A percentile compares a stretch with the other conserved stretches of the same genome.
These are phyloP conservation scores for Bruchidius siliquastri DNA, from an alignment of 2,888 invertebrate species.

Conservation along the genomic window DNA sequence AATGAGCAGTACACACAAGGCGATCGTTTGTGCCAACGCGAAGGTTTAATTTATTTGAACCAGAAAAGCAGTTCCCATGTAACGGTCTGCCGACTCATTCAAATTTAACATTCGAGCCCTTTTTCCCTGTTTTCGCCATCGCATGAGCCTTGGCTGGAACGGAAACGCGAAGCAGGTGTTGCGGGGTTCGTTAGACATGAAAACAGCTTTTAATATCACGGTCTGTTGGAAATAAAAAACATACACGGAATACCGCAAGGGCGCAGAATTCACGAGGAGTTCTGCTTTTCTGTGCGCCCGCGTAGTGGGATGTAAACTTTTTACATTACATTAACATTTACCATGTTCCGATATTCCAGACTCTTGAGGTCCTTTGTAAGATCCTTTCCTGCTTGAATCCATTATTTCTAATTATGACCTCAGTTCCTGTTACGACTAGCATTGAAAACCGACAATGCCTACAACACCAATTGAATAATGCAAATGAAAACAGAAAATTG, in stretches of 20 bases:
- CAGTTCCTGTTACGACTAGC: too few relatives aligned
- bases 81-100: background rate
- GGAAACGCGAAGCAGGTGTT: background rate
- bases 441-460: too few relatives aligned
- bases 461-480: too few relatives aligned
- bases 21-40: background rate
- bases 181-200: background rate
- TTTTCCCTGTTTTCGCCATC: background rate
- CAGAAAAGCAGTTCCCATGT: background rate
- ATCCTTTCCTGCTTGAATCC: too few relatives aligned
- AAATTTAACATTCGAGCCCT: background rate
- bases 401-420: too few relatives aligned
- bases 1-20: background rate
- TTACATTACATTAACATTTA: too few relatives aligned
- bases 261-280: too few relatives aligned
- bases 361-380: too few relatives aligned
- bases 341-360: too few relatives aligned
- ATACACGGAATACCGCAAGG: background rate
- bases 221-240: background rate
- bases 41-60: background rate
- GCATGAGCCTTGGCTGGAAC: background rate
- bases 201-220: background rate
- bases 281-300: too few relatives aligned
- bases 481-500: too few relatives aligned
- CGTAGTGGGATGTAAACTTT: too few relatives aligned